Percentiles rank a stretch among this genome's conserved stretches.
phyloP scores from a whole-genome alignment of 2,113 vertebrate genomes.

The Ammodytes marinus region DNA sequence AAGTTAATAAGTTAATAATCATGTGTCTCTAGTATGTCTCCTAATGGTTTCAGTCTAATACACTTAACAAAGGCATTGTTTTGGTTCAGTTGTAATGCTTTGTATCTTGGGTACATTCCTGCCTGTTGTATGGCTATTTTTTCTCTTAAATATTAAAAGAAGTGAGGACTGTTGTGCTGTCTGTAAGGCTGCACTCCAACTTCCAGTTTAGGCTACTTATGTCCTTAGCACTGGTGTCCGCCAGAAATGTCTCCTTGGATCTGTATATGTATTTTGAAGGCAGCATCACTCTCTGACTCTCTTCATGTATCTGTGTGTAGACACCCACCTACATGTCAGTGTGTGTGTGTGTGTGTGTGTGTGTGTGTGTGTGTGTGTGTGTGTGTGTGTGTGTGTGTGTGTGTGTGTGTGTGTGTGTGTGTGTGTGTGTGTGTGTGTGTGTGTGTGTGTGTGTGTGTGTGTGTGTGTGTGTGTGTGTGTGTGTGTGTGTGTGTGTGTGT shows the following conservation, averaged over 20 bases:
- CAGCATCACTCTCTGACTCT: neutral
- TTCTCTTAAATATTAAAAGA: neutral
- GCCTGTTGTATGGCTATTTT: neutral
- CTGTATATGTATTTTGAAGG: slow-evolving; percentile 20
- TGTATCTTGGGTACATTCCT: neutral
- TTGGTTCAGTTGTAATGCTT: neutral
- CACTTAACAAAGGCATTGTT: neutral
- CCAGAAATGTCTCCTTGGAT: slow-evolving; percentile 20
- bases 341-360: neutral
- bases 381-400: neutral
- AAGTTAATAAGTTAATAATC: neutral
- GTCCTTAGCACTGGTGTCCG: slow-evolving; percentile 3
- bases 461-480: neutral
- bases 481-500: neutral
- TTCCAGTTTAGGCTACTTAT: slow-evolving; percentile 4
- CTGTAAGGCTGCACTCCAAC: slow-evolving; percentile 1
- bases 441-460: neutral
- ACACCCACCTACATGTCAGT: slow-evolving; percentile 27
- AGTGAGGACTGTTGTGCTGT: neutral
- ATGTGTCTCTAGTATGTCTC: neutral
- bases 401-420: neutral
- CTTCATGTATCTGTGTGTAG: slow-evolving; percentile 32
- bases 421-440: neutral
- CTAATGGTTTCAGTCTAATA: neutral
- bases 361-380: neutral